phyloP scores from a whole-genome alignment of 2,797 vertebrate genomes.

The Margarornis squamiger region DNA sequence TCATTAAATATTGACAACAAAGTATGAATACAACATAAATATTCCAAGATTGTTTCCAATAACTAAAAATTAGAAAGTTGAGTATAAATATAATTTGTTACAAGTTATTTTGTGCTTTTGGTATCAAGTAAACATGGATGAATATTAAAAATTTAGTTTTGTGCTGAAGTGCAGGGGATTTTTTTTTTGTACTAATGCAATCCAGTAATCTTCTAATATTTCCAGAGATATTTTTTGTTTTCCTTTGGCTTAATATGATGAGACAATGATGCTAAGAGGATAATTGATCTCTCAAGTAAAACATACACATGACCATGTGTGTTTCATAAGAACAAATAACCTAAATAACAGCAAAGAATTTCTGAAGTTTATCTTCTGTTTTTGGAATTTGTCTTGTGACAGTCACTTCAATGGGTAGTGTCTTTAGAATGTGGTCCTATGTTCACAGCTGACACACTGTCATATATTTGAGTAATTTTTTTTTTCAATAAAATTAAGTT shows the following conservation, averaged over 20 bases:
- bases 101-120: background rate
- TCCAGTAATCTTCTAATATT: background rate
- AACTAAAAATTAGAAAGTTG: background rate
- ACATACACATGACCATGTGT: background rate
- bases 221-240: background rate
- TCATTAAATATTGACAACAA: background rate
- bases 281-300: background rate
- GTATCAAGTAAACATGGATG: background rate
- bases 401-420: background rate
- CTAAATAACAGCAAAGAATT: background rate
- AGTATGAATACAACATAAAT: background rate
- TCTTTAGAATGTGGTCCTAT: background rate
- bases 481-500: conserved; percentile 25
- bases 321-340: background rate
- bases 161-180: background rate
- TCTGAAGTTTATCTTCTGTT: background rate
- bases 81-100: background rate
- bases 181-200: background rate
- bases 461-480: background rate
- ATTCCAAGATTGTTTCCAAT: background rate
- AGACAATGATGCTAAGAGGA: background rate
- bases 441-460: background rate
- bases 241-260: background rate
- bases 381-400: background rate
- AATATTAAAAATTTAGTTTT: background rate